Evolutionary conservation across 2,113 vertebrate species (phyloP).

Genomic region (Ginglymostoma cirratum): DNA sequence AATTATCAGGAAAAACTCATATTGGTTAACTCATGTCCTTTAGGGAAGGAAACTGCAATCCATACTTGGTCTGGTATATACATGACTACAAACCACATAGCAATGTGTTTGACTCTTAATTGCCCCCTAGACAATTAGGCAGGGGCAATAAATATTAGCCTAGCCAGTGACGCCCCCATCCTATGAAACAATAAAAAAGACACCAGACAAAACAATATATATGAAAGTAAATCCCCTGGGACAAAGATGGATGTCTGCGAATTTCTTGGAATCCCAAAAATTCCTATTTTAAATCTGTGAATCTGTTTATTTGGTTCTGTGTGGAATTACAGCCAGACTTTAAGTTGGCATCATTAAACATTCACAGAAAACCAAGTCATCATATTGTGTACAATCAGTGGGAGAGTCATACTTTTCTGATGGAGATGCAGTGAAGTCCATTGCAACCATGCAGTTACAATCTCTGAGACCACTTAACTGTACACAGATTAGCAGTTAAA

Average conservation of each 20-base stretch:
- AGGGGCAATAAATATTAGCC: no score
- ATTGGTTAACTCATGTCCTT: no score
- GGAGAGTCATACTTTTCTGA: not conserved
- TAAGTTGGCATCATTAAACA: not conserved
- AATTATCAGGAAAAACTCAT: no score
- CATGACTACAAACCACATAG: no score
- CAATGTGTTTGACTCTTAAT: no score
- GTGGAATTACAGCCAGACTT: not conserved
- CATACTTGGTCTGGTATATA: no score
- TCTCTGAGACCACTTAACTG: not conserved
- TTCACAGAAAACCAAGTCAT: not conserved
- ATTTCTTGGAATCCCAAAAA: not conserved
- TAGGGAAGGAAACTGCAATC: no score
- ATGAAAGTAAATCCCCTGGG: not conserved
- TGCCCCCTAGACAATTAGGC: no score
- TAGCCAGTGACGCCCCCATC: no score
- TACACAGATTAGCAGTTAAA: not conserved
- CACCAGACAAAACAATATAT: not conserved
- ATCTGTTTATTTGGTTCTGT: not conserved
- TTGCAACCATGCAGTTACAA: not conserved
- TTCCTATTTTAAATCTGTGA: not conserved
- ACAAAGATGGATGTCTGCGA: not conserved
- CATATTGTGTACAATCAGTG: not conserved
- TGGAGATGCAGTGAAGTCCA: not conserved
- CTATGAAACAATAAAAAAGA: no score